A percentile compares a stretch with the other conserved stretches of the same genome.
Conservation (phyloP, 1,140 invertebrate genomes). For the Hyles euphorbiae region DNA sequence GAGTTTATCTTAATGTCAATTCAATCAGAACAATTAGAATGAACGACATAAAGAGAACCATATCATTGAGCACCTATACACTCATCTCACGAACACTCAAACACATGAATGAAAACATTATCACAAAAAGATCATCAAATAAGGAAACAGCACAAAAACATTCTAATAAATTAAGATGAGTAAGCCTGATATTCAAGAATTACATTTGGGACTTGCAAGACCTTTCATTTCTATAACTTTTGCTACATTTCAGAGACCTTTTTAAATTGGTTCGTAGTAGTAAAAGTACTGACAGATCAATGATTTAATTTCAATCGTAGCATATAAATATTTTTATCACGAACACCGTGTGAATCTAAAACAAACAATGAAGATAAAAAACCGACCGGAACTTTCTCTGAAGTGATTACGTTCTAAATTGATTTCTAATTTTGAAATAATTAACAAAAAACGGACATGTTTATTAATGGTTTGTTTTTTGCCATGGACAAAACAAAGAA, state of each 20-base stretch:
- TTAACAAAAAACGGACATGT: neutral
- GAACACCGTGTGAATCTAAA: slow-evolving; percentile 16
- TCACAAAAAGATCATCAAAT: slow-evolving; percentile 3
- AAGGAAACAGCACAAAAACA: neutral
- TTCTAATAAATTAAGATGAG: no score
- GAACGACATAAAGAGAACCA: neutral
- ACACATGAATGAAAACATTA: neutral
- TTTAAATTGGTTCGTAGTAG: neutral
- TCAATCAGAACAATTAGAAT: no score
- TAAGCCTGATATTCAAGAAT: no score
- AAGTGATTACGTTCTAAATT: slow-evolving; percentile 7
- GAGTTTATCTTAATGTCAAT: no score
- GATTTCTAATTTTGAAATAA: slow-evolving; percentile 12
- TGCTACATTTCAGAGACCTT: no score
- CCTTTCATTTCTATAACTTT: no score
- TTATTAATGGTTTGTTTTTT: no score
- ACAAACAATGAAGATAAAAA: slow-evolving; percentile 8
- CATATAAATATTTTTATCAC: slow-evolving; percentile 5
- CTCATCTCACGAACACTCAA: neutral
- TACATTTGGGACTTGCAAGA: no score
- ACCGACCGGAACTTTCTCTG: slow-evolving; percentile 5
- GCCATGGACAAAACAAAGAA: no score
- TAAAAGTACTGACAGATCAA: slow-evolving; percentile 5
- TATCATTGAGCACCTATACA: neutral
- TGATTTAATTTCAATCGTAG: slow-evolving; percentile 7